These are phyloP conservation scores for Perodicticus potto DNA, from an alignment of 2,797 vertebrate species.

Conservation along the genomic window DNA sequence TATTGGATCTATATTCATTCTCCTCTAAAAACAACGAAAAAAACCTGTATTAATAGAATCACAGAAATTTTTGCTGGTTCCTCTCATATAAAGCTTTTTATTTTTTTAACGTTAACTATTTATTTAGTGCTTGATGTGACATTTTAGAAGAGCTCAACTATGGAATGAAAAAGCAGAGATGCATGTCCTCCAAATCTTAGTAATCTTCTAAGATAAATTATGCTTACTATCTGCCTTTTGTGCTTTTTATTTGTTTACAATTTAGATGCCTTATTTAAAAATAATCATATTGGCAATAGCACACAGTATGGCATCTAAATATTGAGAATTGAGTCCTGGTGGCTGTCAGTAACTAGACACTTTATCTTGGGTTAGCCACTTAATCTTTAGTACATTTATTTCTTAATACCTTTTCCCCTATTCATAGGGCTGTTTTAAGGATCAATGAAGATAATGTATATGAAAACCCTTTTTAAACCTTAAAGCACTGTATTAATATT, in stretches of 20 bases:
- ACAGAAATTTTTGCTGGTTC: conserved; percentile 49
- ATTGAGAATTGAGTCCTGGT: not conserved
- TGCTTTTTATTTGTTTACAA: conserved; percentile 53
- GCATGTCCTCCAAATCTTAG: not conserved
- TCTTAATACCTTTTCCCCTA: not conserved
- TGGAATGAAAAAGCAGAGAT: not conserved
- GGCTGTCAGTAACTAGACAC: not conserved
- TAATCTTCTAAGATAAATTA: conserved; percentile 16
- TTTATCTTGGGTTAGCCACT: not conserved
- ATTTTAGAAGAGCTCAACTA: conserved; percentile 1
- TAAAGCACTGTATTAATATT: conserved; percentile 58
- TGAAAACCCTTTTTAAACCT: conserved; percentile 28
- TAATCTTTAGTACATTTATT: not conserved
- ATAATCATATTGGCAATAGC: conserved; percentile 31
- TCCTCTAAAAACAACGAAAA: conserved; percentile 55
- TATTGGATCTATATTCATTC: conserved; percentile 37
- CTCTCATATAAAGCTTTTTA: not conserved
- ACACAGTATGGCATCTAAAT: not conserved
- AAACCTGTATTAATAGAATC: conserved; percentile 3
- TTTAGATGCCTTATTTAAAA: conserved; percentile 56
- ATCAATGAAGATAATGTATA: not conserved
- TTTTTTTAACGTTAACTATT: not conserved
- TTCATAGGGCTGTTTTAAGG: conserved; percentile 17
- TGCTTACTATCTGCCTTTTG: not conserved
- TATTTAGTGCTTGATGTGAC: not conserved